Conservation (phyloP, 2,113 vertebrate genomes). For the Burhinus bistriatus region DNA sequence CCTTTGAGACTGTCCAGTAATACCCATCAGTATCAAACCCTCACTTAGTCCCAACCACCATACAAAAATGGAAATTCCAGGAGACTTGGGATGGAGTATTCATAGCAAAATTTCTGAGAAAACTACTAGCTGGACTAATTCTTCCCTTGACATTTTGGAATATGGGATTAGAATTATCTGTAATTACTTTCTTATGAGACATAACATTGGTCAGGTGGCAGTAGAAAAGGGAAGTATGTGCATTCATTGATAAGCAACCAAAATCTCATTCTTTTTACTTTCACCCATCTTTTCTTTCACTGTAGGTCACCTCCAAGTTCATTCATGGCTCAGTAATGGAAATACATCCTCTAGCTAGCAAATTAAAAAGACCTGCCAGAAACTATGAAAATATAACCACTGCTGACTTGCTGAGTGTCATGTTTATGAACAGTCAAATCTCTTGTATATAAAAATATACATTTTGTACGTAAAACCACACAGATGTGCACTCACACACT, state of each 20-base stretch:
- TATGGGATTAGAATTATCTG: neutral
- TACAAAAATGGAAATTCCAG: neutral
- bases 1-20: neutral
- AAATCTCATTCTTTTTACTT: neutral
- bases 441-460: neutral
- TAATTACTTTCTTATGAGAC: neutral
- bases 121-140: neutral
- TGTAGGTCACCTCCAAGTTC: neutral
- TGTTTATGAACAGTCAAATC: neutral
- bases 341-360: neutral
- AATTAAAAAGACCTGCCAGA: neutral
- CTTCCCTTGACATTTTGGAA: conserved; percentile 2
- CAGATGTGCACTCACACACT: accelerated
- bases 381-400: neutral
- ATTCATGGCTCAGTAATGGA: neutral
- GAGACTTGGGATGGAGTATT: neutral
- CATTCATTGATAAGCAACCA: neutral
- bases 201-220: neutral
- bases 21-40: neutral
- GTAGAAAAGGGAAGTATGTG: neutral
- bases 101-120: neutral
- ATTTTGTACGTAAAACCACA: neutral
- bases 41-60: neutral
- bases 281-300: neutral
- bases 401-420: neutral